These are phyloP conservation scores for Odontophorus gujanensis DNA, from an alignment of 2,113 vertebrate genomes.

Conservation along the genomic window DNA sequence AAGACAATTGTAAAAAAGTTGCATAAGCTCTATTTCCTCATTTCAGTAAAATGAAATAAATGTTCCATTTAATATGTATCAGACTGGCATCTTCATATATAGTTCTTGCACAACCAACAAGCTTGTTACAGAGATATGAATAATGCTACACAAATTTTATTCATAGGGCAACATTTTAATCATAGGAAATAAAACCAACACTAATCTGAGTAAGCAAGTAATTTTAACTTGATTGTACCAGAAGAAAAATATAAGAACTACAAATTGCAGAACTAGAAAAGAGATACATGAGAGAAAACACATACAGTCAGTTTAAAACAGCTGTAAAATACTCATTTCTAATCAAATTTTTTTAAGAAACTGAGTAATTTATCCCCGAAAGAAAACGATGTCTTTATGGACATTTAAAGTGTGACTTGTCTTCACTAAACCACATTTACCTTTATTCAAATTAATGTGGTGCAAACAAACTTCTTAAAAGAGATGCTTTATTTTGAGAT, in stretches of 20 bases:
- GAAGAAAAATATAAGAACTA: neutral
- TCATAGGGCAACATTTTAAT: neutral
- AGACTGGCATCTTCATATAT: neutral
- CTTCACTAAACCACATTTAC: neutral
- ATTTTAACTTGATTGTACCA: neutral
- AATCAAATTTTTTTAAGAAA: neutral
- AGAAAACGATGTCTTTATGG: neutral
- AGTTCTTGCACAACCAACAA: neutral
- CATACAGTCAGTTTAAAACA: neutral
- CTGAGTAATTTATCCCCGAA: neutral
- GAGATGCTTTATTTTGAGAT: neutral
- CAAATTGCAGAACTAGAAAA: neutral
- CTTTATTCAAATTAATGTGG: neutral
- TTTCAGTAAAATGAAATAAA: rapidly evolving
- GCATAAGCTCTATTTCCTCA: neutral
- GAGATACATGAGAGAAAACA: neutral
- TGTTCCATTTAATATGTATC: neutral
- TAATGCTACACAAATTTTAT: neutral
- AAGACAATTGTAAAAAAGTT: neutral
- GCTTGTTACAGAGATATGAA: neutral
- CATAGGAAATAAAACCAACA: neutral
- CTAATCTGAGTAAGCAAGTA: neutral
- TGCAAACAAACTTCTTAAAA: neutral
- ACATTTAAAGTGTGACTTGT: neutral
- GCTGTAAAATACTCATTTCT: neutral